Evolutionary conservation across 2,113 vertebrate genomes (phyloP).

Genomic region (Hypanus sabinus): DNA sequence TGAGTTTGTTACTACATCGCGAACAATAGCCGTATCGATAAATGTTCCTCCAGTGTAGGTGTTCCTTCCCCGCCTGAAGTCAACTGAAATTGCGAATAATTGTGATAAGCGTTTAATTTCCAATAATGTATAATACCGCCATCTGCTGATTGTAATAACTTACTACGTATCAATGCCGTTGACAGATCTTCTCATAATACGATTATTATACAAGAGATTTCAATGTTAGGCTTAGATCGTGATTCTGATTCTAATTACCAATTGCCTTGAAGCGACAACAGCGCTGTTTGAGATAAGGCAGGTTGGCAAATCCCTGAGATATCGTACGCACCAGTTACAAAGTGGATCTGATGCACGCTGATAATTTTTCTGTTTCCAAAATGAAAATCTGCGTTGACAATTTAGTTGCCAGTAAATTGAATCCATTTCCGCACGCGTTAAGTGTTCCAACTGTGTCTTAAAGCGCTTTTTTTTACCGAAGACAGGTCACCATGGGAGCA

Average conservation of each 20-base stretch:
- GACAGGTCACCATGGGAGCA: too few species aligned
- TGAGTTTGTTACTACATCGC: neutral
- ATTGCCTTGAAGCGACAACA: neutral
- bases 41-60: neutral
- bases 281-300: neutral
- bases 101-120: conserved; percentile 14
- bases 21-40: neutral
- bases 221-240: conserved; percentile 40
- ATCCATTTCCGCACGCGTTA: too few species aligned
- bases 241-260: neutral
- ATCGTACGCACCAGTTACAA: neutral
- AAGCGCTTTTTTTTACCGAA: too few species aligned
- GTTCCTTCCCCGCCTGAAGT: neutral
- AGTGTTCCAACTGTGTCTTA: too few species aligned
- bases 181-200: neutral
- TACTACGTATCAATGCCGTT: conserved; percentile 23
- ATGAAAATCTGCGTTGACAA: neutral
- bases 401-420: neutral
- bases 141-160: conserved; percentile 42
- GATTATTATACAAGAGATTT: neutral
- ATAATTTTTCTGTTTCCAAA: neutral
- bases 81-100: neutral
- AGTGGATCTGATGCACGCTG: neutral
- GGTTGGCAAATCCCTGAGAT: neutral
- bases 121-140: conserved; percentile 44